phyloP scores from a whole-genome alignment of 2,113 vertebrate species.

The Tychaedon coryphoeus region DNA sequence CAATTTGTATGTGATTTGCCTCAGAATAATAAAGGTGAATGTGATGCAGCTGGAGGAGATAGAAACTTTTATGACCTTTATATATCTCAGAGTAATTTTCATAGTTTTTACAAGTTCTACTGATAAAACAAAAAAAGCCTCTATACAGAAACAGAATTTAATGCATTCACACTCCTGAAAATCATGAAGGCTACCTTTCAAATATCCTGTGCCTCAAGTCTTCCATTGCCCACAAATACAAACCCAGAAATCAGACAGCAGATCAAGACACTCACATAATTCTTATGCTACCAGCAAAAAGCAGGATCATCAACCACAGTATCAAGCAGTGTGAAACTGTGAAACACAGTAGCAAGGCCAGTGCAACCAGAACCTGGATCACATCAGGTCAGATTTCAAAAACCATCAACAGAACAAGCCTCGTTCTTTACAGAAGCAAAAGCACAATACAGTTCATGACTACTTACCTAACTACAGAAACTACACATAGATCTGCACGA shows the following conservation, averaged over 20 bases:
- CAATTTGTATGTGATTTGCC: slow-evolving; percentile 62
- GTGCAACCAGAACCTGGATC: not conserved
- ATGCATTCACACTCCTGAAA: not conserved
- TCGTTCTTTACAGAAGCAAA: not conserved
- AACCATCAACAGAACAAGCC: not conserved
- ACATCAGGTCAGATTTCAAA: not conserved
- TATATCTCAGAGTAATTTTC: slow-evolving; percentile 69
- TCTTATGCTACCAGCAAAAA: not conserved
- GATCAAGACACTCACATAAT: not conserved
- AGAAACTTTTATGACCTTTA: slow-evolving; percentile 60
- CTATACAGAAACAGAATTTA: not conserved
- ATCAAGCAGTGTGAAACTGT: not conserved
- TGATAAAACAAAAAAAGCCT: not conserved
- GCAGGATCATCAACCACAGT: not conserved
- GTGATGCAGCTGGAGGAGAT: slow-evolving; percentile 56
- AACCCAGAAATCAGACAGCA: not conserved
- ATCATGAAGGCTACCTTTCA: not conserved
- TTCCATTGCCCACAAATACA: not conserved
- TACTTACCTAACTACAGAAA: not conserved
- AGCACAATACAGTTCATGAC: not conserved
- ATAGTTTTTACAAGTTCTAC: not conserved
- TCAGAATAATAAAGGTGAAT: slow-evolving; percentile 59
- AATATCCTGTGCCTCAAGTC: not conserved
- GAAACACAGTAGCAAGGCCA: not conserved
- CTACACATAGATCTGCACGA: not conserved